A percentile compares a stretch with the other conserved stretches of the same genome.
Evolutionary conservation across 2,113 vertebrate species (phyloP).

Genomic region (Ivindomyrus marchei): DNA sequence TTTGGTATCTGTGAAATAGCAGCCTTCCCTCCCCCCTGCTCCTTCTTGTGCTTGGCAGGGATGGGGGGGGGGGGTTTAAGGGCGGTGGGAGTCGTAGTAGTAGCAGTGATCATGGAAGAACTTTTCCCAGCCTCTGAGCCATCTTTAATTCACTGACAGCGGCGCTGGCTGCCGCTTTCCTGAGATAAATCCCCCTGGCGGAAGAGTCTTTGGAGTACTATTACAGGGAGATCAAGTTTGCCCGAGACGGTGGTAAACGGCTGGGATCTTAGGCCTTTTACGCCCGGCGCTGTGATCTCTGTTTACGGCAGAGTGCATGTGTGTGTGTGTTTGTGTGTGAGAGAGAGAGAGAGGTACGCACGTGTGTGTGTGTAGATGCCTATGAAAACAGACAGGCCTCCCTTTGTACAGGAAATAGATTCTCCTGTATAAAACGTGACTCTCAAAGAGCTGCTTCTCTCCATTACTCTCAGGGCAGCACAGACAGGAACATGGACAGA

Average conservation of each 20-base stretch:
- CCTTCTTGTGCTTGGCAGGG: slow-evolving; percentile 34
- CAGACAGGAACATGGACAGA: neutral
- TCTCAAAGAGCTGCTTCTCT: neutral
- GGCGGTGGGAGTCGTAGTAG: slow-evolving; percentile 69
- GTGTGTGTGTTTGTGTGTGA: neutral
- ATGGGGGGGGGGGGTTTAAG: slow-evolving; percentile 44
- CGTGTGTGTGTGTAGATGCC: slow-evolving; percentile 21
- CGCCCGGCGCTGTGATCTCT: neutral
- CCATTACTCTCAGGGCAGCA: neutral
- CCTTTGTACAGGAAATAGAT: neutral
- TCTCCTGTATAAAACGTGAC: slow-evolving; percentile 21
- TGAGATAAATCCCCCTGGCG: slow-evolving; percentile 72
- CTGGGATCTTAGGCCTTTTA: slow-evolving; percentile 31
- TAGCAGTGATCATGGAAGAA: slow-evolving; percentile 72
- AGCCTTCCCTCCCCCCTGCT: slow-evolving; percentile 60
- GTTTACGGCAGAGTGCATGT: slow-evolving; percentile 30
- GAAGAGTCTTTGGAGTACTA: slow-evolving; percentile 76
- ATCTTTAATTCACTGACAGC: slow-evolving; percentile 80
- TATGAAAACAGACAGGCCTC: too few species aligned
- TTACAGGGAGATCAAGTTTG: slow-evolving; percentile 77
- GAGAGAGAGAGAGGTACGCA: neutral
- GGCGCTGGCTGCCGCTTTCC: slow-evolving; percentile 67
- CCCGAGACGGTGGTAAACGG: slow-evolving; percentile 65
- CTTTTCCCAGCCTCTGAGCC: slow-evolving; percentile 71
- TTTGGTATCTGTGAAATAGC: slow-evolving; percentile 57